Conservation (phyloP, 2,888 invertebrate species). For the Hemistola chrysoprasaria region DNA sequence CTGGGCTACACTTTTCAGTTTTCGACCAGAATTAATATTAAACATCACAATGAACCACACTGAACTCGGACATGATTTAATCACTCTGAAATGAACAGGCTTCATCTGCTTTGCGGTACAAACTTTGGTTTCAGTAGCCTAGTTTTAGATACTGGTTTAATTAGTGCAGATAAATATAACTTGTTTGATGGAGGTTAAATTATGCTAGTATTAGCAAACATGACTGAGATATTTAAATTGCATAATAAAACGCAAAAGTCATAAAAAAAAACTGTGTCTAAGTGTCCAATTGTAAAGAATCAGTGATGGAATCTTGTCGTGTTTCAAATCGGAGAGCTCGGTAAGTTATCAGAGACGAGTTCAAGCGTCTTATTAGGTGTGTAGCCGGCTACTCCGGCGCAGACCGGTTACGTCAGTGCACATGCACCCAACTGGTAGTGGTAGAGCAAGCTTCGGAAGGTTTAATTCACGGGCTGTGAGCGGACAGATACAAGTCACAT, state of each 20-base stretch:
- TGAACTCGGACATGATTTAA: slow-evolving; percentile 8
- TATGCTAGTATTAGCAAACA: slow-evolving; percentile 4
- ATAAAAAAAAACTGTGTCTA: too few relatives aligned
- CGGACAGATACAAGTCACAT: slow-evolving; percentile 32
- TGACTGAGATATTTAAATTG: too few relatives aligned
- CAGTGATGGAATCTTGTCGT: slow-evolving; percentile 6
- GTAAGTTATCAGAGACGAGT: slow-evolving; percentile 40
- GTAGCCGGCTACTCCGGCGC: slow-evolving; percentile 20
- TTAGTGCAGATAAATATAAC: too few relatives aligned
- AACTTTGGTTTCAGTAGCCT: slow-evolving; percentile 2
- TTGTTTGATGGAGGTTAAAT: too few relatives aligned
- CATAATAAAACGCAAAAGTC: too few relatives aligned
- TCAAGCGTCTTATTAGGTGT: slow-evolving; percentile 37
- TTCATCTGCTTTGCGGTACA: slow-evolving; percentile 5
- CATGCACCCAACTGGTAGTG: slow-evolving; percentile 34
- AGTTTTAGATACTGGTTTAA: slow-evolving; percentile 1
- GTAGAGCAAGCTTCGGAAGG: background rate
- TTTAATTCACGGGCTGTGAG: slow-evolving; percentile 29
- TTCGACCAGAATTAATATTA: slow-evolving; percentile 4
- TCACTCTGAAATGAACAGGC: slow-evolving; percentile 5
- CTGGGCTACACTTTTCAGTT: slow-evolving; percentile 1
- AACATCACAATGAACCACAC: background rate
- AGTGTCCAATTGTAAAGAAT: slow-evolving; percentile 8
- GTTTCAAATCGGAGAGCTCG: slow-evolving; percentile 29
- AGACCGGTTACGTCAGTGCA: slow-evolving; percentile 48